Conservation (phyloP, 2,888 invertebrate species). For the Uloborus plumipes region DNA sequence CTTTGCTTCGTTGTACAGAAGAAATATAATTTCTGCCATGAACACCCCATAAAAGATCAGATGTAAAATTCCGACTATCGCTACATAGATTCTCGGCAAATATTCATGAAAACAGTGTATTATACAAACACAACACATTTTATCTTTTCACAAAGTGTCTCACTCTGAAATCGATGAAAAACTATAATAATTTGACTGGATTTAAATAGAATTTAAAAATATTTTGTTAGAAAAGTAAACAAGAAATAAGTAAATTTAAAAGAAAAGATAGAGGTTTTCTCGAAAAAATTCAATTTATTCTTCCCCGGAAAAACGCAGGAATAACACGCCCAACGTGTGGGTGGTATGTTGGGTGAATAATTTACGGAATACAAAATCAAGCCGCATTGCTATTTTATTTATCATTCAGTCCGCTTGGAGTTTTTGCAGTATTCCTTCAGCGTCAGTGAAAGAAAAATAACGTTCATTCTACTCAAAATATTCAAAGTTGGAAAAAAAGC, state of each 20-base stretch:
- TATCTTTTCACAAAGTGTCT: no score
- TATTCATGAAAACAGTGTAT: no score
- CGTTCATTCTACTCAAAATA: constrained; percentile 13
- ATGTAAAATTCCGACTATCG: no score
- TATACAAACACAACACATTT: no score
- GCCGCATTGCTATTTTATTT: constrained; percentile 6
- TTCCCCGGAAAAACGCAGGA: neutral
- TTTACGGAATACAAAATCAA: constrained; percentile 28
- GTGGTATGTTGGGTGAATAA: constrained; percentile 10
- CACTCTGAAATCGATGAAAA: no score
- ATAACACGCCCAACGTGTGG: constrained; percentile 3
- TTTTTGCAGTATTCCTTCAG: neutral
- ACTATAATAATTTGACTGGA: no score
- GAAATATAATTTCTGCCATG: no score
- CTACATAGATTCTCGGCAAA: no score
- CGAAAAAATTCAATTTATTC: neutral
- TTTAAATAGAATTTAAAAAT: no score
- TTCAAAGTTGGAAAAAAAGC: constrained; percentile 16
- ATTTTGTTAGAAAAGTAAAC: no score
- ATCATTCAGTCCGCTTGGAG: neutral
- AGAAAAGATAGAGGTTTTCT: neutral
- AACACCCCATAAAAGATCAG: no score
- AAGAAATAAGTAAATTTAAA: neutral
- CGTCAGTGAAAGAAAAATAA: constrained; percentile 10
- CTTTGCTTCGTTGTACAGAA: no score